Base-by-base conservation (phyloP, 2,888 invertebrate species). In the Drosophila buzzatii region DNA sequence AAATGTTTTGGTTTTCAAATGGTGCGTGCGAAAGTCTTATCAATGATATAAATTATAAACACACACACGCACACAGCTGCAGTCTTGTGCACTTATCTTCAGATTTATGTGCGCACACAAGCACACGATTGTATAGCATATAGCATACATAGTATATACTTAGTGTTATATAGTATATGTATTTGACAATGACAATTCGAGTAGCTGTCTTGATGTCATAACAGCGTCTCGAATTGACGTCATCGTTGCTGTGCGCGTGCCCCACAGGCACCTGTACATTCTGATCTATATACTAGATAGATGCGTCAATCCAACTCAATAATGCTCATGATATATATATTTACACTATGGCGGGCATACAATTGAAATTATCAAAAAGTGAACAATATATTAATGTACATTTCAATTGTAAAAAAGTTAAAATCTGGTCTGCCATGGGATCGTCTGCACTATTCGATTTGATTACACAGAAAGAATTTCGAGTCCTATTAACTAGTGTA, bases 151-250 rank as follows among this genome's bases (percentile, higher is more conserved):
- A 51, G 49, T 45, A 56, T 49, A 65, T 18, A 49, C 31, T 31
- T 49, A 31, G 49, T 49, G 31, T 6, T 31, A 31, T 27, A 6
- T 27, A 31, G n/a, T 55, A 27, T 55, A 31, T 18, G 27, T 39
- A 20, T 62, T 64, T 64, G 80, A 68, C 71, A 77, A 59, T 77
- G 68, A 59, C 51, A 70, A 64, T 70, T 63, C 67, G 55, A 80
- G 69, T 64, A 57, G 79, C 66, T 62, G 56, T 62, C 60, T 76
- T 79, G 79, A 76, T 81, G 85, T 87, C 82, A 85, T 81, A 76
- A 72, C 69, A 59, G 18, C 52, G 60, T 7, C 55, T 56, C 53
- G 41, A 55, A 83, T 83, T 88, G 83, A 88, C 83, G 88, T 83
- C 83, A 83, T 74, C 39, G 60, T 39, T 53, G 16, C 37, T 14